Evolutionary conservation across 2,888 invertebrate species (phyloP).

Genomic region (Andrena camellia): DNA sequence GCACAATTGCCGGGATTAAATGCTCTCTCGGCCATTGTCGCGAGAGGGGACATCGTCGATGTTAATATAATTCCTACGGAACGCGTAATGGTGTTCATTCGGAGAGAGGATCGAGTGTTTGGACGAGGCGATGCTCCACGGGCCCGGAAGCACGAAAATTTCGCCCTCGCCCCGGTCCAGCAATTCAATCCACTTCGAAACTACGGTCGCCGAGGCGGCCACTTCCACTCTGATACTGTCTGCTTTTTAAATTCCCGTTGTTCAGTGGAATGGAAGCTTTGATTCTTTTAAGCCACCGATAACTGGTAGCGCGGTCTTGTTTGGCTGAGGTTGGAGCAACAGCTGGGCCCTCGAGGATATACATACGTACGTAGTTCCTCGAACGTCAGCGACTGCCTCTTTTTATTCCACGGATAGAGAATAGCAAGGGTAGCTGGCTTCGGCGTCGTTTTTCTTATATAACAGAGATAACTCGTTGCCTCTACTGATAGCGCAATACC

Average conservation of each 20-base stretch:
- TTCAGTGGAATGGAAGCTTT: no score
- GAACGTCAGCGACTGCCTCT: no score
- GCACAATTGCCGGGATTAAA: conserved; percentile 61
- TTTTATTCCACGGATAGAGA: no score
- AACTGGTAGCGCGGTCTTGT: no score
- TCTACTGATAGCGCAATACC: no score
- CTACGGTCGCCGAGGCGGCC: neutral
- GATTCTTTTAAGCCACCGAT: no score
- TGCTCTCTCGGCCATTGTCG: conserved; percentile 47
- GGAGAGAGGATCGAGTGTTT: conserved; percentile 42
- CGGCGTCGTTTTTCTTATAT: no score
- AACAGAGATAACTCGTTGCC: no score
- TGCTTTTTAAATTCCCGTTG: neutral
- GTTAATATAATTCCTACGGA: conserved; percentile 54
- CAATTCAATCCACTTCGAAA: conserved; percentile 6
- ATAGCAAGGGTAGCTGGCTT: no score
- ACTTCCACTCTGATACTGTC: neutral
- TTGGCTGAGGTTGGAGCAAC: no score
- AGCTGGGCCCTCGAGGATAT: no score
- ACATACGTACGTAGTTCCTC: no score
- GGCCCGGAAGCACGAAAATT: conserved; percentile 20
- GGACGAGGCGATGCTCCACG: conserved; percentile 22
- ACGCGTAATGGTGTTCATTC: conserved; percentile 22
- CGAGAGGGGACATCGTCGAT: conserved; percentile 45
- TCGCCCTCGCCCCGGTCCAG: neutral